Evolutionary conservation across 2,888 invertebrate species (phyloP), one percentile per base, ranked within the genome.

Genomic region (Lycia hirtaria): DNA sequence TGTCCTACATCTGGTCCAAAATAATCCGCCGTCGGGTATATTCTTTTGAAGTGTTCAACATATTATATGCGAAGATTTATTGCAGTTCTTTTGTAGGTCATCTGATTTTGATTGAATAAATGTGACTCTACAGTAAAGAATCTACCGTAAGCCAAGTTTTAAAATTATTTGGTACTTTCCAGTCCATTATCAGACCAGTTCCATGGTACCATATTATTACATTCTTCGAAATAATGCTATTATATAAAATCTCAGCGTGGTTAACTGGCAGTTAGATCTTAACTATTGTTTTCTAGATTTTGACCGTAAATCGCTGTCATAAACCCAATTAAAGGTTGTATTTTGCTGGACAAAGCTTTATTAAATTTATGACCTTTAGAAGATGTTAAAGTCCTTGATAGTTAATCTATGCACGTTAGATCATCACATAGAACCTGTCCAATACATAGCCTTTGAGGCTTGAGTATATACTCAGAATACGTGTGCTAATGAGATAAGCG

Each of bases 391-490:
- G 75, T 80, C 81, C 84, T 85, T 83, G 83, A 68, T 71, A 69
- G 67, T 67, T 81, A 85, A 86, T 87, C 75, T 81, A 85, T 84
- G 81, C 83, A 82, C 62, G 75, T 88, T 86, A 88, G 87, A 83
- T 88, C 88, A 88, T 87, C 87, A 58, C 60, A 66, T 69, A 74
- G 73, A 86, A 87, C 86, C 81, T 79, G 87, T 86, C 71, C 75
- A 72, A 72, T 79, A 77, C 76, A 44, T 52, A 51, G 47, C 74
- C 75, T 80, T 75, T 75, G 73, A 75, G 73, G 72, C 72, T 72
- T 64, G 72, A 75, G 73, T 72, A 74, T 61, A 73, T 72, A 73
- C 65, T 60, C 30, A 53, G 48, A 67, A 62, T 51, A 64, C 66
- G 53, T 58, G 62, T 56, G 65, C 41, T 68, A 68, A 68, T 66